These are phyloP conservation scores for Leptosomus discolor DNA, from an alignment of 2,113 vertebrate species.

Conservation along the genomic window DNA sequence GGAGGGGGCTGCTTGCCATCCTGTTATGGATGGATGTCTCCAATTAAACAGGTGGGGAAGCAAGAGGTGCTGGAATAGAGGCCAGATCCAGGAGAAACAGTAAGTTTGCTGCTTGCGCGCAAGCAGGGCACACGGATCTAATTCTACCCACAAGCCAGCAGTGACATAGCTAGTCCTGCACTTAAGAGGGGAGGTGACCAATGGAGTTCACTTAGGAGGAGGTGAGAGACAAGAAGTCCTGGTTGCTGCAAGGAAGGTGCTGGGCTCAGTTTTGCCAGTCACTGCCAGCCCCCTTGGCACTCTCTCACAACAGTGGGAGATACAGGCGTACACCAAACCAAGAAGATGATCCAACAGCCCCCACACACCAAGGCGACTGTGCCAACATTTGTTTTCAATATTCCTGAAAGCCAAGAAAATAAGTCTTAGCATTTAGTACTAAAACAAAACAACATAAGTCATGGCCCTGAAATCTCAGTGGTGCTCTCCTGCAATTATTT, in stretches of 20 bases:
- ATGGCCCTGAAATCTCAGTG: background rate
- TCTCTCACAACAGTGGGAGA: background rate
- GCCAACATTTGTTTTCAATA: slow-evolving; percentile 39
- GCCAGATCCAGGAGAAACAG: background rate
- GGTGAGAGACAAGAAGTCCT: background rate
- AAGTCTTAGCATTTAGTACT: background rate
- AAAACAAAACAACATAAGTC: slow-evolving; percentile 11
- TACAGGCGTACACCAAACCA: accelerated
- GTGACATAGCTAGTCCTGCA: background rate
- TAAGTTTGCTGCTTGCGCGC: background rate
- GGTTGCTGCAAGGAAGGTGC: accelerated
- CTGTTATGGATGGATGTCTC: background rate
- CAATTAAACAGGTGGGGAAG: background rate
- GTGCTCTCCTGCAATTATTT: slow-evolving; percentile 43
- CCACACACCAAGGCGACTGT: background rate
- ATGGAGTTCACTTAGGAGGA: background rate
- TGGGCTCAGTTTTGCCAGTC: background rate
- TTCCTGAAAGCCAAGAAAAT: background rate
- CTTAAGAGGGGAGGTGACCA: background rate
- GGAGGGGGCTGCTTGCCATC: background rate
- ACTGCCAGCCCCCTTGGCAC: background rate
- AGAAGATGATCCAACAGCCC: background rate
- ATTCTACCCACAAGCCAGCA: background rate
- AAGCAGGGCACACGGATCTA: background rate
- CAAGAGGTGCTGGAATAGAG: background rate